Evolutionary conservation across 2,113 vertebrate genomes (phyloP).

Genomic region (Caranx melampygus): DNA sequence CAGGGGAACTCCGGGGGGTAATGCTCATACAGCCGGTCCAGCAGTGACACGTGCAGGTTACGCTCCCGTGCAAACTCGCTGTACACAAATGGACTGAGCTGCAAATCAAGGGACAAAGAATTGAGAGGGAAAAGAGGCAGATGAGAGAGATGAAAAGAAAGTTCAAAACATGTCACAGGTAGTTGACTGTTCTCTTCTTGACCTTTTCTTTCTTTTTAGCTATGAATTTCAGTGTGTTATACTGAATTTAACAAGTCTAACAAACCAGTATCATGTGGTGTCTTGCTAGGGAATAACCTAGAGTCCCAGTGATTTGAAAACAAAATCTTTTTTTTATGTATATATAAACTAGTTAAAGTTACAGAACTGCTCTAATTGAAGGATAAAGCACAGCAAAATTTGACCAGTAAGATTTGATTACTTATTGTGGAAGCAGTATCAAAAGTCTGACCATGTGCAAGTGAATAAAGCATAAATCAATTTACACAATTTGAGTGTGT

Average conservation of each 20-base stretch:
- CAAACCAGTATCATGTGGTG: background rate
- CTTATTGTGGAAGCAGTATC: background rate
- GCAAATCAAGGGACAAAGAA: slow-evolving; percentile 74
- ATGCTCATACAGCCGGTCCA: slow-evolving; percentile 98
- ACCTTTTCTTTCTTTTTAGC: background rate
- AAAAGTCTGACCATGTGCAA: background rate
- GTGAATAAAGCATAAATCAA: background rate
- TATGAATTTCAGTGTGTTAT: background rate
- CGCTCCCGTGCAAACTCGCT: slow-evolving; percentile 98
- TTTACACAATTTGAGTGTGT: background rate
- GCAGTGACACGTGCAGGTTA: slow-evolving; percentile 95
- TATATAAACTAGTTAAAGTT: background rate
- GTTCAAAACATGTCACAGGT: background rate
- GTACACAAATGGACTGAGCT: slow-evolving; percentile 99
- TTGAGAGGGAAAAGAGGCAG: background rate
- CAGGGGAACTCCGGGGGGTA: slow-evolving; percentile 97
- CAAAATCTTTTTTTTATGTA: background rate
- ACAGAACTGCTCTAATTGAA: slow-evolving; percentile 9
- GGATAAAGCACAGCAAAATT: background rate
- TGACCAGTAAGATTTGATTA: background rate
- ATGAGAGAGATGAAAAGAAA: background rate
- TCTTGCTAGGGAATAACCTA: background rate
- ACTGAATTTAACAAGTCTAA: background rate
- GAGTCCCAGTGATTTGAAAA: slow-evolving; percentile 9
- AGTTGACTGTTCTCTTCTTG: background rate